Base-by-base conservation (phyloP, 2,797 vertebrate genomes). In the Notolepis coatsorum region DNA sequence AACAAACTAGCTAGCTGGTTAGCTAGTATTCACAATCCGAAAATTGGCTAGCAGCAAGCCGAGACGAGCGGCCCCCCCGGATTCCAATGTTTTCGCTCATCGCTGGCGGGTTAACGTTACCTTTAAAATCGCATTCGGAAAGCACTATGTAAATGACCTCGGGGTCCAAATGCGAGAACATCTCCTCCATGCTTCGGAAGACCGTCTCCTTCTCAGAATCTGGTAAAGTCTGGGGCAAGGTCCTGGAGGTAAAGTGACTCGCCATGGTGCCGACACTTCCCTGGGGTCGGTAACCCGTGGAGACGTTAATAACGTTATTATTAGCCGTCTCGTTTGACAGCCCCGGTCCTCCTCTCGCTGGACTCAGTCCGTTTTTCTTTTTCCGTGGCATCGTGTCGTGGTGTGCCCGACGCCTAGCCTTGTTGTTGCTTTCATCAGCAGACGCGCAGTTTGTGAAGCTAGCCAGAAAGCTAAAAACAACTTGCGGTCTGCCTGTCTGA, bases 111-210 rank as follows among this genome's bases (percentile, higher is more conserved):
- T 73, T 60, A 12, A 10, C 0, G 2, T 89, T 94, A 99, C 98
- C 97, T 97, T 95, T 96, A 83, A 98, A 98, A 75, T 98, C 96
- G 76, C 94, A 95, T 86, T 99, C 97, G 73, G 95, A 95, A 33
- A 99, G 92, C 73, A 99, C 94, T 84, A 99, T 95, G 89, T 96
- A 93, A 46, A 99, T 89, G 54, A 99, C 95, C 63, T 95, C 94
- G 1, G 95, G 93, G 76, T 99, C 98, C 86, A 99, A 81, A 62
- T 96, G 93, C 45, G 96, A 95, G 87, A 99, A 99, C 93, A 99
- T 96, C 84, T 98, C 96, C 82, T 93, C 94, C 94, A 98, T 93
- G 76, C 65, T 92, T 74, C 79, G 89, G 63, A 96, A 79, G 66
- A 97, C 91, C 2, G 87, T 85, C 65, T 96, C 93, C 68, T 92